Evolutionary conservation across 2,797 vertebrate species (phyloP), one percentile per base, ranked within the genome.

Genomic region (Sebastes iracundus): DNA sequence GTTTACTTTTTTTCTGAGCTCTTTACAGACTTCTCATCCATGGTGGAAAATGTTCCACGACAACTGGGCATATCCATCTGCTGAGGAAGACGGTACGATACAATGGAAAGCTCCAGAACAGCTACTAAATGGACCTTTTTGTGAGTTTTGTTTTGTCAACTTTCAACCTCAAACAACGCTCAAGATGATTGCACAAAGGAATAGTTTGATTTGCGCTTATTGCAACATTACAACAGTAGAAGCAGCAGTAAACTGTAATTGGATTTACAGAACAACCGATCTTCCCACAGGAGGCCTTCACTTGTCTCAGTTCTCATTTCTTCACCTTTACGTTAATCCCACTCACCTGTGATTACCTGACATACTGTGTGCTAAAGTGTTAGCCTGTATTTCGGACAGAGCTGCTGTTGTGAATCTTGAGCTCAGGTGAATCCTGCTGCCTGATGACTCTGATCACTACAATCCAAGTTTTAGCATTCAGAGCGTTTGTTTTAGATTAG

Each of bases 341-440:
- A 52, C 28, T 61, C 22, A 46, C 63, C 42, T 66, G 25, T 13
- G 23, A 27, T 42, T 4, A 62, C 67, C 63, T 61, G 75, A 58
- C 59, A 14, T 7, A 1, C 70, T 65, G 61, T 77, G 73, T 82
- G 73, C 55, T 84, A 4, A 78, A 77, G 82, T 13, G 30, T 79
- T 49, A 11, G 6, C 23, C 27, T 65, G 6, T n/a, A 16, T n/a
- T 22, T 18, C 20, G 16, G 25, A 1, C 75, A 11, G 66, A 79
- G 59, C 52, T 16, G 63, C 42, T 52, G 25, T 78, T 20, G 38
- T 72, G 74, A 80, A 33, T 77, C 30, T 61, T 18, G 72, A 81
- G 38, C 6, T 75, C 14, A 8, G 77, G 35, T 32, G 60, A 74
- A 42, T 75, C 52, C 53, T 68, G 25, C 63, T 32, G 22, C 73